Conservation (phyloP, 2,797 vertebrate genomes). For the Enteromius argenteus region DNA sequence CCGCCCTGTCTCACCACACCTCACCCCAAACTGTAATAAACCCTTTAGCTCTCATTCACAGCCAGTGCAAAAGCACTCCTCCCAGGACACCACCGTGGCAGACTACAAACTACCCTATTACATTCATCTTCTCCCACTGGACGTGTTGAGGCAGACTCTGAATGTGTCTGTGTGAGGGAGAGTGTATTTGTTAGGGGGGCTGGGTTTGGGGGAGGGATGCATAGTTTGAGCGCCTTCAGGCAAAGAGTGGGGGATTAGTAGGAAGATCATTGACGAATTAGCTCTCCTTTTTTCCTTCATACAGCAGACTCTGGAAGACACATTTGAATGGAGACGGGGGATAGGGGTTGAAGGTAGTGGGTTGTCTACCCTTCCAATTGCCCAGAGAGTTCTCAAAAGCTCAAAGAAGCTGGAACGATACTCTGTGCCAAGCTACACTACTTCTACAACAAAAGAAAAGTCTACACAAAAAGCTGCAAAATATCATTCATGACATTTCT, state of each 20-base stretch:
- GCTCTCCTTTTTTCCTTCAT: conserved; percentile 68
- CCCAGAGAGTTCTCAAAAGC: conserved; percentile 51
- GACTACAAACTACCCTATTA: conserved; percentile 69
- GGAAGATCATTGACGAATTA: conserved; percentile 85
- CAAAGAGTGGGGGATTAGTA: conserved; percentile 77
- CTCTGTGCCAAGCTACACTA: not conserved
- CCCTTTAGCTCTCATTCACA: conserved; percentile 70
- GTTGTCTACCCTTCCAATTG: conserved; percentile 46
- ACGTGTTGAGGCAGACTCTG: conserved; percentile 78
- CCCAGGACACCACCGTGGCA: conserved; percentile 67
- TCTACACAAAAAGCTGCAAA: not conserved
- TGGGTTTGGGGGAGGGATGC: conserved; percentile 75
- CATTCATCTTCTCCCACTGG: conserved; percentile 78
- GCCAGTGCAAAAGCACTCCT: conserved; percentile 67
- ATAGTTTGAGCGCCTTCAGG: conserved; percentile 78
- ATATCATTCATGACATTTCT: conserved; percentile 11
- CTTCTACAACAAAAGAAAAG: not conserved
- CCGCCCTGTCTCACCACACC: conserved; percentile 82
- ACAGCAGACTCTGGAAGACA: conserved; percentile 73
- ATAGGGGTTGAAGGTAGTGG: conserved; percentile 61
- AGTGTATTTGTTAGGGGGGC: conserved; percentile 57
- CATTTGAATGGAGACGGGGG: conserved; percentile 69
- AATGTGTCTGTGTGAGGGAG: conserved; percentile 51
- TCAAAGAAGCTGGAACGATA: conserved; percentile 56
- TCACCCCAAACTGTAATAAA: conserved; percentile 78